These are phyloP conservation scores for Echinops telfairi DNA, from an alignment of 2,113 vertebrate species.

Conservation along the genomic window DNA sequence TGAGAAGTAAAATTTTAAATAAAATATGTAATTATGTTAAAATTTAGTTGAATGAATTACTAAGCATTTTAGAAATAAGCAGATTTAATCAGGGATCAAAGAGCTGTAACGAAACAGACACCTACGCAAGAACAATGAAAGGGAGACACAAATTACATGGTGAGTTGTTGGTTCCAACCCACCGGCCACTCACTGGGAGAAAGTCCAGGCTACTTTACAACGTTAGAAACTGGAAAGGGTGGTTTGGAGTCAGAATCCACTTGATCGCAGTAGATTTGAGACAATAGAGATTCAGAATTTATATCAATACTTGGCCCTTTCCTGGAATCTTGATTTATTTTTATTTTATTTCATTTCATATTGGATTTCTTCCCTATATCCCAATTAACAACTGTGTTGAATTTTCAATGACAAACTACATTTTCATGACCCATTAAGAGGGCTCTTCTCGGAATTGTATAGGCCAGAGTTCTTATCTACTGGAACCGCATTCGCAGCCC, in stretches of 20 bases:
- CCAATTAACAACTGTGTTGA: background rate
- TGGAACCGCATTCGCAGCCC: background rate
- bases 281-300: background rate
- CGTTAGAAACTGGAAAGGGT: too few relatives aligned
- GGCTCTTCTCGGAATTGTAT: background rate
- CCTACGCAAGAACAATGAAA: background rate
- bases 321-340: slow-evolving; percentile 31
- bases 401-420: slow-evolving; percentile 1
- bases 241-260: too few relatives aligned
- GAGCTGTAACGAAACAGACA: background rate
- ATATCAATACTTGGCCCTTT: background rate
- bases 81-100: background rate
- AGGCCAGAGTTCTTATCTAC: background rate
- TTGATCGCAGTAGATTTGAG: background rate
- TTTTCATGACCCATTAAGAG: background rate
- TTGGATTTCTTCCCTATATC: background rate
- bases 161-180: too few relatives aligned
- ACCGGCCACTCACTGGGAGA: too few relatives aligned
- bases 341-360: background rate
- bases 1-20: background rate
- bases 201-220: too few relatives aligned
- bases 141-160: background rate
- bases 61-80: slow-evolving; percentile 5
- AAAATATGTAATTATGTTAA: slow-evolving; percentile 15
- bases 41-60: background rate